Base-by-base conservation (phyloP, 2,888 invertebrate species). In the Amorpha juglandis region DNA sequence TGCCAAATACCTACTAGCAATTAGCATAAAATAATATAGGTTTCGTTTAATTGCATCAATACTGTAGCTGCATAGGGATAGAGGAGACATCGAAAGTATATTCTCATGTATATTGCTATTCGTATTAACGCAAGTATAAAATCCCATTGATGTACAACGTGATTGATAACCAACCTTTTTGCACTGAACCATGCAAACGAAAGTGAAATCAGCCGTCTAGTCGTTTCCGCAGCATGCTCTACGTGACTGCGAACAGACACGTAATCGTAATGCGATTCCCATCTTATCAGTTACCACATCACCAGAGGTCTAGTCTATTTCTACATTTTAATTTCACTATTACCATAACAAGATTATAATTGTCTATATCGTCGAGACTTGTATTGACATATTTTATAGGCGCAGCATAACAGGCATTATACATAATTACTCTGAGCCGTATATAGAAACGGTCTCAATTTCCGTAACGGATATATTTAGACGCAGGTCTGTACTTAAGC, bases 181-280 rank as follows among this genome's bases (percentile, higher is more conserved):
- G 27, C 12, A 38, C 16, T 38, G 35, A 35, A 58, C 38, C 38
- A 62, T 52, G 63, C 51, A 76, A 87, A 89, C 79, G 89, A 90
- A 90, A 90, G 90, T 90, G 89, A 90, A 90, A 89, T 83, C 80
- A 42, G 42, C 58, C 58, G 58, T 42, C 58, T 58, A 19, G 58
- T 58, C 42, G 58, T 58, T 58, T 71, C 69, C 21, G 63, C 67
- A 38, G 63, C 16, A 45, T 47, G 45, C 53, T 53, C 45, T 67
- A 35, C 52, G 48, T 47, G 63, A 63, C 63, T 47, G 27, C 63
- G 62, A 21, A 19, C 42, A 55, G 65, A 65, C 58, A 70, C 67
- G 68, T 58, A 63, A 51, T 51, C 38, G 19, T 63, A 19, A 42
- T 19, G 38, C 42, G 58, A 58, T 19, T 38, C 21, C 58, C 42